Conservation (phyloP, 2,888 invertebrate species). For the Ecdyonurus torrentis region DNA sequence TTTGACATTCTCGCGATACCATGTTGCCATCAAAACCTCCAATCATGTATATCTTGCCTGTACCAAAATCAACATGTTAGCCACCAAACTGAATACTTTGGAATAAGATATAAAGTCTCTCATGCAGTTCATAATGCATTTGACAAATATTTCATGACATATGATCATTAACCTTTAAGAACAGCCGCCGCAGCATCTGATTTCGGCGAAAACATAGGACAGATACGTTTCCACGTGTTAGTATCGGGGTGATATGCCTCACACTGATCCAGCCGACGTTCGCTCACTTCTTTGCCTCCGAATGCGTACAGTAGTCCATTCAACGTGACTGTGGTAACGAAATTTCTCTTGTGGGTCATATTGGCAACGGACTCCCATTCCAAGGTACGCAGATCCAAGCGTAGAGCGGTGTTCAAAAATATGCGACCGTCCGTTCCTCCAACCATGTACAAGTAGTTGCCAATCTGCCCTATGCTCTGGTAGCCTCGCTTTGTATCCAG, state of each 20-base stretch:
- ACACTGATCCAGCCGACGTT: background rate
- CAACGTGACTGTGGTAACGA: background rate
- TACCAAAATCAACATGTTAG: no score
- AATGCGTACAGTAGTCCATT: background rate
- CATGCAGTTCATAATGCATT: no score
- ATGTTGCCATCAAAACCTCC: background rate
- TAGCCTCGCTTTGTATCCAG: background rate
- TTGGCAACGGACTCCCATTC: background rate
- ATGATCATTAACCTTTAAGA: background rate
- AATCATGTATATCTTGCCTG: background rate
- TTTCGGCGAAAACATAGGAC: background rate
- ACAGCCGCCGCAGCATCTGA: background rate
- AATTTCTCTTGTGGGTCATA: background rate
- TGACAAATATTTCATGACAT: no score
- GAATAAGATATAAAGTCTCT: no score
- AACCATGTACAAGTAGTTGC: background rate
- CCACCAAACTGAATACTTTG: no score
- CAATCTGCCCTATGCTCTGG: background rate
- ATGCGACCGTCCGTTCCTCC: background rate
- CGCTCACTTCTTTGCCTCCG: background rate
- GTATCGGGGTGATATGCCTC: background rate
- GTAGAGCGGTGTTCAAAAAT: background rate
- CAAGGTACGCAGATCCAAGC: background rate
- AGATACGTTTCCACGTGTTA: background rate
- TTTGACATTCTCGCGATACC: background rate